These are phyloP conservation scores for Coryphaenoides rupestris DNA, from an alignment of 2,113 vertebrate species.

Conservation along the genomic window DNA sequence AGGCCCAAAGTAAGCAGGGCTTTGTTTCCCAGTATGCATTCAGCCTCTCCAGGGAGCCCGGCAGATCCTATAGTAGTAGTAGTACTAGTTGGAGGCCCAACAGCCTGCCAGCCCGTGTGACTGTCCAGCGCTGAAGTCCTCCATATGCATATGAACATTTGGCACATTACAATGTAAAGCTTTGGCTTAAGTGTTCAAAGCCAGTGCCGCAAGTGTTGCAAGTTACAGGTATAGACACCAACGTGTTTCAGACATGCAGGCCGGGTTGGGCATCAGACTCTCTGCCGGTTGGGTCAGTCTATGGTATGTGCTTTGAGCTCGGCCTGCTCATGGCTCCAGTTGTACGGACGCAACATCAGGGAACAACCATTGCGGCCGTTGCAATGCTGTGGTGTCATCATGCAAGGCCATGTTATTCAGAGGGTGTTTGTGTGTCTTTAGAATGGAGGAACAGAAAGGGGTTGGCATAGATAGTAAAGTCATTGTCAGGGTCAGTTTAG, in stretches of 20 bases:
- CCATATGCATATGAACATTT: too few species aligned
- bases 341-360: conserved; percentile 10
- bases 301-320: conserved; percentile 24
- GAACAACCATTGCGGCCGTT: conserved; percentile 42
- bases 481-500: background rate
- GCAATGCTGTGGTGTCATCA: conserved; percentile 30
- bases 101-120: conserved; percentile 12
- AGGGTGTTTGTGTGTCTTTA: background rate
- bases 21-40: conserved; percentile 59
- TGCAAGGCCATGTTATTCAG: conserved; percentile 23
- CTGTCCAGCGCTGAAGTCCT: too few species aligned
- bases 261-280: too few species aligned
- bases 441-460: background rate
- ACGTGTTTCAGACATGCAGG: too few species aligned
- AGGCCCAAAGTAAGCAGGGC: conserved; percentile 63
- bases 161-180: too few species aligned
- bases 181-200: too few species aligned
- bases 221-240: too few species aligned
- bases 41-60: conserved; percentile 35
- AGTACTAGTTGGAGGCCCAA: background rate
- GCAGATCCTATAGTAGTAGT: conserved; percentile 42
- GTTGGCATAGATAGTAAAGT: background rate
- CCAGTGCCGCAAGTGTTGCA: too few species aligned
- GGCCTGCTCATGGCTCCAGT: conserved; percentile 31
- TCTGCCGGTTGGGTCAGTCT: too few species aligned